These are phyloP conservation scores for Scolopax bukidnonensis DNA, from an alignment of 2,797 vertebrate species.

Conservation along the genomic window DNA sequence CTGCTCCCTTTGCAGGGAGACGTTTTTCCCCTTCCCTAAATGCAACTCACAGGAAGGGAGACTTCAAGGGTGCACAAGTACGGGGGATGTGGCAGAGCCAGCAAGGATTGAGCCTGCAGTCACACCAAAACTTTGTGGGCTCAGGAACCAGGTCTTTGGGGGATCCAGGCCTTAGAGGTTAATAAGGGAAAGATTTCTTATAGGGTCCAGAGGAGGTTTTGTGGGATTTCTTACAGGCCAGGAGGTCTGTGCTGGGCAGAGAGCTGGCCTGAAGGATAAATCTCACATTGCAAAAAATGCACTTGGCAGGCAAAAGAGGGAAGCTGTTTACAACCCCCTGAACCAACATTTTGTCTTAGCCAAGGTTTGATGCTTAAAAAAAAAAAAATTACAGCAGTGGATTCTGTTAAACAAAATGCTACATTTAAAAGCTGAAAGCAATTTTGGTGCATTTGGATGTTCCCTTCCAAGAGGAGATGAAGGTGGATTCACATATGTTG, in stretches of 20 bases:
- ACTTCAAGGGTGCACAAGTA: background rate
- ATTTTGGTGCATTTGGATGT: background rate
- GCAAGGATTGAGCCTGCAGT: background rate
- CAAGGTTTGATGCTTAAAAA: background rate
- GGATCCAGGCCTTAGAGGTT: background rate
- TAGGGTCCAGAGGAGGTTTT: background rate
- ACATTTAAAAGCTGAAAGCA: background rate
- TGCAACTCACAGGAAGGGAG: background rate
- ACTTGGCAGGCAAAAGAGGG: background rate
- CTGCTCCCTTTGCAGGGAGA: background rate
- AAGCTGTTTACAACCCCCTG: background rate
- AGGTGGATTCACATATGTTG: background rate
- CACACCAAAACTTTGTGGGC: background rate
- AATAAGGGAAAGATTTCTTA: background rate
- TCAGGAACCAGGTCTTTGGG: background rate
- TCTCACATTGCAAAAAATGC: background rate
- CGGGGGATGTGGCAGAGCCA: background rate
- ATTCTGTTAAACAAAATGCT: background rate
- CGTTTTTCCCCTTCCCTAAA: background rate
- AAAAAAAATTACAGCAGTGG: background rate
- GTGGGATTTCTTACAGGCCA: background rate
- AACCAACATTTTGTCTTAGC: background rate
- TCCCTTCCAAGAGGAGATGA: background rate
- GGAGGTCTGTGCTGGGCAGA: background rate
- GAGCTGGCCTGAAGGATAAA: background rate